Evolutionary conservation across 1,140 invertebrate genomes (phyloP), one percentile per base, ranked within the genome.

Genomic region (Zophobas morio): DNA sequence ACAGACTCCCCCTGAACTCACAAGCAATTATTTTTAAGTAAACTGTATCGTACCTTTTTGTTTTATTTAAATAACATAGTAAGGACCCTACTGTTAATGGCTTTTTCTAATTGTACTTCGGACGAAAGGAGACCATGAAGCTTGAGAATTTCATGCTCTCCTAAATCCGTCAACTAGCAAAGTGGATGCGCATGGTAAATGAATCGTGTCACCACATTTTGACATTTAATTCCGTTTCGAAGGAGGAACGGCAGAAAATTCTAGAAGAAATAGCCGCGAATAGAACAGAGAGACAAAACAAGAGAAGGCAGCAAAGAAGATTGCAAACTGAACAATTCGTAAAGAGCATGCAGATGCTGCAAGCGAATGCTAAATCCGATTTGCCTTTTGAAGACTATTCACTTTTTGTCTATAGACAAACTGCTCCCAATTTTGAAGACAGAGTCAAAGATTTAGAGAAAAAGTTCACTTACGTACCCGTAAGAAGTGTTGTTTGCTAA

Each of bases 291-390:
- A 88, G 91, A 73, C 89, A 90, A 86, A 89, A 88, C 84, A 90
- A 89, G 78, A 88, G 92, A 4, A 90, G 91, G 75, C 91, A 92
- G 84, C 89, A 92, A 80, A 88, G 92, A 75, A 90, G 91, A 84
- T 89, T 92, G 81, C 90, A 92, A 77, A 93, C 90, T 1, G 91
- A 93, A 81, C 92, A 93, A 75, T 93, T 94, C 86, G 89, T 93
- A 82, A 94, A 94, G 87, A 94, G 93, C 85, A 90, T 94, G 89
- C 91, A 92, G 84, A 93, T 94, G 90, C 86, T 94, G 77, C 91
- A 93, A 85, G 89, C 90, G 8, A 93, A 93, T 82, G 88, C 89
- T 63, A 88, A 89, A 82, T 87, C 89, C 36, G 88, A 90, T 78
- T 85, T 85, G 53, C 89, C 91, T 39, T 93, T 93, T 83, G 92